Evolutionary conservation across 1,140 invertebrate genomes (phyloP).

Genomic region (Brachionus asplanchnoidis): DNA sequence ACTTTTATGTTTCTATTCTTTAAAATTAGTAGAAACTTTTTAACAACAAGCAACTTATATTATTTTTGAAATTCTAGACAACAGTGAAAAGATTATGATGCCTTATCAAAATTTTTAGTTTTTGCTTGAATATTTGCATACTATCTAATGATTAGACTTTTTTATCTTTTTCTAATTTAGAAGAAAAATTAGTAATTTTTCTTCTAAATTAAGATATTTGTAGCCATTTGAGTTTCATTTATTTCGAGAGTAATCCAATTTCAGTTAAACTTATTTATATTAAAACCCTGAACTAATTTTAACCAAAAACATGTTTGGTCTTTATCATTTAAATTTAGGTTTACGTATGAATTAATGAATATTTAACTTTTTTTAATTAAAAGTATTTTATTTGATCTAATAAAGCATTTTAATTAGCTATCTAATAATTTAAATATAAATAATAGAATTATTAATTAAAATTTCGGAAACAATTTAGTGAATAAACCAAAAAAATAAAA

Average conservation of each 20-base stretch:
- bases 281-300: too few species aligned
- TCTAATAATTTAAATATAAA: too few species aligned
- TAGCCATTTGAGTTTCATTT: background rate
- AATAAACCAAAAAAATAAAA: too few species aligned
- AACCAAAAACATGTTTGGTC: too few species aligned
- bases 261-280: background rate
- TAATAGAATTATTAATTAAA: too few species aligned
- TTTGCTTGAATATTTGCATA: background rate
- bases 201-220: background rate
- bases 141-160: background rate
- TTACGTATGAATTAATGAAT: too few species aligned
- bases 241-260: background rate
- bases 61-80: background rate
- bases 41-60: background rate
- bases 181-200: too few species aligned
- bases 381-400: too few species aligned
- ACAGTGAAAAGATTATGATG: background rate
- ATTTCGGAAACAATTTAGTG: too few species aligned
- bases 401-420: too few species aligned
- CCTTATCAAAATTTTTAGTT: background rate
- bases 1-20: background rate
- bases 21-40: background rate
- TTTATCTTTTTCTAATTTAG: background rate
- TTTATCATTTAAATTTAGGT: too few species aligned
- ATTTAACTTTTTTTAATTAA: too few species aligned